Percentiles rank a stretch among this genome's conserved stretches.
phyloP scores from a whole-genome alignment of 1,140 invertebrate species.

The Xylocopa sonorina region DNA sequence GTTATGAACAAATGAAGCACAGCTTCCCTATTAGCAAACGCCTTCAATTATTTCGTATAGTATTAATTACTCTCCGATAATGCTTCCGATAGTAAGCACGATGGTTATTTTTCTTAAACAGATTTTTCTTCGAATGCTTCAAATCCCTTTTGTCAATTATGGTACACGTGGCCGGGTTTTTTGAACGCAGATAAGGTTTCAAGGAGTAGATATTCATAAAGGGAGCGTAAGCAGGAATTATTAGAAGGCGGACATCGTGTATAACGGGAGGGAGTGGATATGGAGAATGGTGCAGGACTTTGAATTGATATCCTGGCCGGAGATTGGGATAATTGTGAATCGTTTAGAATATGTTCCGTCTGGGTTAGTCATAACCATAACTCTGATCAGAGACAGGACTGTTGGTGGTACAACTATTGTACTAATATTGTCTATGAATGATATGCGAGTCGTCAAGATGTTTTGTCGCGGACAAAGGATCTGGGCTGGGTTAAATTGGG shows the following conservation, averaged over 20 bases:
- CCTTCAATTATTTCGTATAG: too few relatives aligned
- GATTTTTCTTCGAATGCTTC: neutral
- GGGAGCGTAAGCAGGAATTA: constrained; percentile 6
- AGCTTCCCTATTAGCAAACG: too few relatives aligned
- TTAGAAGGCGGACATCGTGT: constrained; percentile 50
- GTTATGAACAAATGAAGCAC: too few relatives aligned
- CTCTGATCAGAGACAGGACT: constrained; percentile 21
- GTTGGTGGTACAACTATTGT: constrained; percentile 39
- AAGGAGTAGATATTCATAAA: constrained; percentile 18
- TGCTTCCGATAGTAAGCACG: too few relatives aligned
- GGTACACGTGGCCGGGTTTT: constrained; percentile 33
- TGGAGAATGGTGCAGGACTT: constrained; percentile 34
- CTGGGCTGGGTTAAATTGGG: neutral
- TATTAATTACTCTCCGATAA: too few relatives aligned
- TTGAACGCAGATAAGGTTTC: constrained; percentile 35
- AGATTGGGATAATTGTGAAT: constrained; percentile 63
- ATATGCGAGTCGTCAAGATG: neutral
- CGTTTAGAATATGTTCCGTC: constrained; percentile 52
- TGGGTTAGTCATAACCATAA: constrained; percentile 11
- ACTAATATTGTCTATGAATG: constrained; percentile 61
- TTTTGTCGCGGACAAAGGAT: neutral
- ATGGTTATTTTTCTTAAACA: too few relatives aligned
- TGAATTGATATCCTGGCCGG: constrained; percentile 52
- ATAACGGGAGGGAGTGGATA: constrained; percentile 14
- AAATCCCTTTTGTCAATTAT: neutral